A percentile compares a stretch with the other conserved stretches of the same genome.
phyloP scores from a whole-genome alignment of 2,113 vertebrate species.

The Leuciscus idus region DNA sequence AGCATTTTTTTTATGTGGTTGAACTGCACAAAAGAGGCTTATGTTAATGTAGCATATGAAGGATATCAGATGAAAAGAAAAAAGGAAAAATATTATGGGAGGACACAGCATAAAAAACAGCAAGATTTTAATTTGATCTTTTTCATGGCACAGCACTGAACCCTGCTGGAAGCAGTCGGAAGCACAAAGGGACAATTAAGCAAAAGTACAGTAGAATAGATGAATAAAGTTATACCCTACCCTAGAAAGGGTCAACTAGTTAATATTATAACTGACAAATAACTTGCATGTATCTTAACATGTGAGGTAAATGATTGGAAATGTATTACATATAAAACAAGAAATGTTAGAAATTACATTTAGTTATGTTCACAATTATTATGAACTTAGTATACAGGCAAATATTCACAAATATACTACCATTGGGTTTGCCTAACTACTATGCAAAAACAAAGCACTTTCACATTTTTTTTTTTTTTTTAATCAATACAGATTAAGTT shows the following conservation, averaged over 20 bases:
- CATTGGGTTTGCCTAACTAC: neutral
- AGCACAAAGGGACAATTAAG: slow-evolving; percentile 14
- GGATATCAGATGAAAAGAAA: neutral
- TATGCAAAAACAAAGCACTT: neutral
- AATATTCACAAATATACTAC: neutral
- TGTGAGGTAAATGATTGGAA: neutral
- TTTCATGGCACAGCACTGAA: slow-evolving; percentile 35
- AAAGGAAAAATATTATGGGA: neutral
- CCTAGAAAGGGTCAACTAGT: neutral
- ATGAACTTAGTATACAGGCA: neutral
- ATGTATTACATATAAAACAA: neutral
- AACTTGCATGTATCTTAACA: neutral
- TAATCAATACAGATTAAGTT: neutral
- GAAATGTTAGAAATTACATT: neutral
- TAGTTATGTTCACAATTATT: neutral
- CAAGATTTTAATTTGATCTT: slow-evolving; percentile 6
- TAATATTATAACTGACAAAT: neutral
- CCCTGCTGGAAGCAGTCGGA: slow-evolving; percentile 38
- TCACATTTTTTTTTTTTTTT: neutral
- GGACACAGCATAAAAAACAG: neutral
- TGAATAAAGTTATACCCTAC: neutral
- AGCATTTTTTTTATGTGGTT: neutral
- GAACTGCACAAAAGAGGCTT: neutral
- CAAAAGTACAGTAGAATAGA: neutral
- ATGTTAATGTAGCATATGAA: neutral